Evolutionary conservation across 2,113 vertebrate species (phyloP).

Genomic region (Cathartes aura): DNA sequence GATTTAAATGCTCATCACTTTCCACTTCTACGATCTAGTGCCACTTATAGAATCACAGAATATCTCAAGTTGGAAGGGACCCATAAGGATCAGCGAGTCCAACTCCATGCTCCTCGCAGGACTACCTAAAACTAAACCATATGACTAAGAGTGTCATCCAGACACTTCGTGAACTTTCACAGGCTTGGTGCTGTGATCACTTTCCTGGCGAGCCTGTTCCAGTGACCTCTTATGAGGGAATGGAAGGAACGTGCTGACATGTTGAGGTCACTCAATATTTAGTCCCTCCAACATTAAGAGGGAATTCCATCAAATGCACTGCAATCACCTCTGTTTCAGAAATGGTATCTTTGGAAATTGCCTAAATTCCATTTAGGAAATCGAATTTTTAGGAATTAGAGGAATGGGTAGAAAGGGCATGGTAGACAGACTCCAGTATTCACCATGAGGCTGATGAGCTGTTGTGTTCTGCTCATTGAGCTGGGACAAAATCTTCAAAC

Average conservation of each 20-base stretch:
- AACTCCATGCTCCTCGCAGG: background rate
- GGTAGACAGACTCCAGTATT: background rate
- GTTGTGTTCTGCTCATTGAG: background rate
- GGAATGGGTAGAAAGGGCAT: rapidly evolving
- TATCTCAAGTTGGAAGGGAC: background rate
- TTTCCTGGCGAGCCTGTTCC: background rate
- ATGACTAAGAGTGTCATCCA: background rate
- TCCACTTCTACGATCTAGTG: background rate
- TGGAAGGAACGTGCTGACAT: background rate
- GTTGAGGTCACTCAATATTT: background rate
- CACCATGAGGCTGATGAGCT: background rate
- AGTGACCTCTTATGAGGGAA: background rate
- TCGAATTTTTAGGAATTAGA: background rate
- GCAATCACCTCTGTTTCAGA: background rate
- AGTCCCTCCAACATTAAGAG: background rate
- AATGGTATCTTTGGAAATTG: rapidly evolving
- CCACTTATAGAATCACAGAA: background rate
- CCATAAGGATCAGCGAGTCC: background rate
- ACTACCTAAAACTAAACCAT: background rate
- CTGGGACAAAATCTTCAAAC: background rate
- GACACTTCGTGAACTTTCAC: background rate
- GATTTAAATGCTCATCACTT: background rate
- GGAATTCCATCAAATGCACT: background rate
- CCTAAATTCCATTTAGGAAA: background rate
- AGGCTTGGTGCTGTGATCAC: background rate